Percentiles rank a stretch among this genome's conserved stretches.
Conservation (phyloP, 2,797 vertebrate genomes). For the Rhodeus uyekii region DNA sequence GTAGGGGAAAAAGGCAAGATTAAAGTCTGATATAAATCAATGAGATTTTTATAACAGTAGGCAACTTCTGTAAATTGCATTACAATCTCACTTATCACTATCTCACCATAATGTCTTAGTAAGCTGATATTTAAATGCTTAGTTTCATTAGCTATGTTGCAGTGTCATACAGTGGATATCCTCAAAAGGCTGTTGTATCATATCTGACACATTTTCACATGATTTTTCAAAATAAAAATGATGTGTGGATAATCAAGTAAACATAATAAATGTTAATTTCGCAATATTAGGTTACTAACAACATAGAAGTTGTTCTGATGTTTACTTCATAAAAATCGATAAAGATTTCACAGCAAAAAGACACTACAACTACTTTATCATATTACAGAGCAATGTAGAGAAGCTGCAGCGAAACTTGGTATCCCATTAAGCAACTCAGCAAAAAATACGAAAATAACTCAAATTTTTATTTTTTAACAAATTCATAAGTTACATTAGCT, state of each 20-base stretch:
- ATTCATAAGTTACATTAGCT: neutral
- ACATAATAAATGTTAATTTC: neutral
- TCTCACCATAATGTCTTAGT: neutral
- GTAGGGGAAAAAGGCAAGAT: neutral
- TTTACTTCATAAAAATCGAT: neutral
- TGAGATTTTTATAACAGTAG: neutral
- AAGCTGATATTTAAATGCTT: neutral
- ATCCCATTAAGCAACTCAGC: neutral
- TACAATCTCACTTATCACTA: neutral
- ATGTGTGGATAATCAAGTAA: neutral
- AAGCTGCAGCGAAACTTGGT: neutral
- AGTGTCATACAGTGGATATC: neutral
- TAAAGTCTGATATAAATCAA: neutral
- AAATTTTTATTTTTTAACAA: neutral
- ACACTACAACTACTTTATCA: too few relatives aligned
- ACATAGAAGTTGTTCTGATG: neutral
- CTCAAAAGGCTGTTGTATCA: neutral
- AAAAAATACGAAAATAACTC: neutral
- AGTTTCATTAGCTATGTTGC: neutral
- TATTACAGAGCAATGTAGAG: neutral
- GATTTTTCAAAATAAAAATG: neutral
- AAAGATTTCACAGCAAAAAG: neutral
- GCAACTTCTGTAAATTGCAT: neutral
- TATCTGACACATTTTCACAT: neutral
- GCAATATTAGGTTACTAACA: neutral